These are phyloP conservation scores for Meteorus cinctellus DNA, from an alignment of 2,888 invertebrate species.

Conservation along the genomic window DNA sequence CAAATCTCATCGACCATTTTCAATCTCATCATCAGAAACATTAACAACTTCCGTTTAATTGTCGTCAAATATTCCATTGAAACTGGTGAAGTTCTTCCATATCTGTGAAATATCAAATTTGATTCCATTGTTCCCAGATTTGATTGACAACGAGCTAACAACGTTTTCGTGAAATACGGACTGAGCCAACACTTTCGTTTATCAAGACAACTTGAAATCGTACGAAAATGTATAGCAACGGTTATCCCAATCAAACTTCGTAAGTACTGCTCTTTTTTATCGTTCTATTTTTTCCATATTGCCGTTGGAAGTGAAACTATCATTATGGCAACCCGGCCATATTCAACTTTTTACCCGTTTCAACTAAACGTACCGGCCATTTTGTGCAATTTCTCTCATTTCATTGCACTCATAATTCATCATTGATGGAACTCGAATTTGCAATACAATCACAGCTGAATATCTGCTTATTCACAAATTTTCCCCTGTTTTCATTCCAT, in stretches of 20 bases:
- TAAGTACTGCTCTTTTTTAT: slow-evolving; percentile 56
- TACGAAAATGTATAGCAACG: slow-evolving; percentile 66
- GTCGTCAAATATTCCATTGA: background rate
- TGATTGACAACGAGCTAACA: slow-evolving; percentile 63
- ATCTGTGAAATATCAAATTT: background rate
- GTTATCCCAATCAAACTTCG: slow-evolving; percentile 69
- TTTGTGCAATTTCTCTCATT: slow-evolving; percentile 53
- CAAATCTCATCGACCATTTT: background rate
- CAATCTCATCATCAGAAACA: background rate
- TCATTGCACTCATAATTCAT: background rate
- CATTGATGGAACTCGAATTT: background rate
- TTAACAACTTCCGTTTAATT: background rate
- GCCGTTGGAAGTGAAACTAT: background rate
- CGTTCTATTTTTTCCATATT: background rate
- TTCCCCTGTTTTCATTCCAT: background rate
- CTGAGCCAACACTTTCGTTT: slow-evolving; percentile 31
- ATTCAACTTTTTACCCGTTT: slow-evolving; percentile 32
- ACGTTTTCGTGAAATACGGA: slow-evolving; percentile 46
- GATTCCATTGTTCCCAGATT: slow-evolving; percentile 59
- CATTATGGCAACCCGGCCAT: slow-evolving; percentile 11
- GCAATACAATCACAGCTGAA: background rate
- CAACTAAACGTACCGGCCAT: slow-evolving; percentile 55
- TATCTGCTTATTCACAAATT: background rate
- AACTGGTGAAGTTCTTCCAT: background rate
- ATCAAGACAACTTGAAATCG: slow-evolving; percentile 39